Evolutionary conservation across 2,888 invertebrate genomes (phyloP), one percentile per base, ranked within the genome.

Genomic region (Temnothorax rugatulus): DNA sequence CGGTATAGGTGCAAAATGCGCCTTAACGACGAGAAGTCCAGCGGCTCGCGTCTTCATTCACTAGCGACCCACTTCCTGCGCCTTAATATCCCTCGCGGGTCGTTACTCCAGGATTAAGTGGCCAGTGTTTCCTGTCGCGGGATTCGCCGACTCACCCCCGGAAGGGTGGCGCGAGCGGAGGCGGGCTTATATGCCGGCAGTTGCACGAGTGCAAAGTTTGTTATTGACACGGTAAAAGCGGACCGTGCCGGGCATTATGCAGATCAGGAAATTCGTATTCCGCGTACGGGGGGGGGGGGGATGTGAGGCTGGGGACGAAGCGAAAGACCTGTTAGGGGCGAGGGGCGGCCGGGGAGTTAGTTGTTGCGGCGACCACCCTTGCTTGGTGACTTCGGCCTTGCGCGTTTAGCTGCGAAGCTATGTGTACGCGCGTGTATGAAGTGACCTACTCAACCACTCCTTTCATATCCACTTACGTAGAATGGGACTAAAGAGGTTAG

Each of bases 201-300:
- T 86, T 82, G 75, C 79, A 79, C 66, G 87, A 88, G 88, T 85
- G 88, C 88, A 88, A 88, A 90, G 89, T 91, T 91, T 86, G 87
- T 86, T 86, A 89, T 87, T 82, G 89, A 87, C 89, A 85, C 84
- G 79, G 81, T 73, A 66, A 84, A 84, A 86, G 81, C 77, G 44
- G 75, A 84, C 44, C 76, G 38, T 34, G 68, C 54, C 63, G 63
- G 73, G 85, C 85, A 88, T 91, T 90, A 90, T 89, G 88, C 87
- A 89, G 87, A 91, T 89, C 84, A 76, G 84, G 84, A 63, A 81
- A 91, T 91, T 90, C 86, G 83, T 85, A 89, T 90, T 89, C 71
- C 61, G 38, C 59, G 9, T 54, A 52, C 25, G 44, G 54, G 34
- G 21, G 7, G 2, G 38, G 41, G 34, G 21, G 9, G n/a, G n/a